Base-by-base conservation (phyloP, 2,113 vertebrate genomes). In the Oryzias melastigma region DNA sequence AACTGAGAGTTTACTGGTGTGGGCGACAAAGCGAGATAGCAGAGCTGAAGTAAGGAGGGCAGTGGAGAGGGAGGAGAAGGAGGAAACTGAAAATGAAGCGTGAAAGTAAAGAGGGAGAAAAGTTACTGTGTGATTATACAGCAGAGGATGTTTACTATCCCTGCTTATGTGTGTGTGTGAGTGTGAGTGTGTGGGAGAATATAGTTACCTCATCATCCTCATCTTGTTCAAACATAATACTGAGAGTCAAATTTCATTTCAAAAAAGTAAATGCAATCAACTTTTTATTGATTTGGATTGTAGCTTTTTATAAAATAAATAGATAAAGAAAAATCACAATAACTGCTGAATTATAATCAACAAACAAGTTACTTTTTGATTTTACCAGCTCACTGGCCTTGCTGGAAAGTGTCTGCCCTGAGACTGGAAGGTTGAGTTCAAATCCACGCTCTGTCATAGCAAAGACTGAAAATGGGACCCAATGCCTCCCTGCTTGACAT, bases 71-170 rank as follows among this genome's bases (percentile, higher is more conserved):
- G 15, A 22, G 60, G 2, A 29, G 45, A 46, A 58, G 62, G 56
- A 54, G 61, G 40, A 17, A 49, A 25, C 57, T 61, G 67, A 78
- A 70, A 80, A 62, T 61, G 65, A 78, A 66, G 68, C 22, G 49
- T 66, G 66, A 69, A 78, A 81, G 66, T 73, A 71, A 70, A 75
- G 68, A 68, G 59, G 53, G 59, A 65, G 73, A 67, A 42, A 53
- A 65, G 64, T 75, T 18, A 54, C 49, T 58, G 45, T 58, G 53
- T 78, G 62, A 83, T 76, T 82, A 78, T 20, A 68, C 70, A 67
- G 67, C 27, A 50, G 48, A 54, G 50, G 65, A 78, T 75, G 70
- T 75, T 81, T 81, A 72, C 65, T 68, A 64, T 48, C 40, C 61
- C 6, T 56, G 55, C 66, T 58, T 55, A 35, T 45, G 35, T 58